Percentiles rank a stretch among this genome's conserved stretches.
Evolutionary conservation across 2,888 invertebrate species (phyloP).

Genomic region (Stratiomys singularior): DNA sequence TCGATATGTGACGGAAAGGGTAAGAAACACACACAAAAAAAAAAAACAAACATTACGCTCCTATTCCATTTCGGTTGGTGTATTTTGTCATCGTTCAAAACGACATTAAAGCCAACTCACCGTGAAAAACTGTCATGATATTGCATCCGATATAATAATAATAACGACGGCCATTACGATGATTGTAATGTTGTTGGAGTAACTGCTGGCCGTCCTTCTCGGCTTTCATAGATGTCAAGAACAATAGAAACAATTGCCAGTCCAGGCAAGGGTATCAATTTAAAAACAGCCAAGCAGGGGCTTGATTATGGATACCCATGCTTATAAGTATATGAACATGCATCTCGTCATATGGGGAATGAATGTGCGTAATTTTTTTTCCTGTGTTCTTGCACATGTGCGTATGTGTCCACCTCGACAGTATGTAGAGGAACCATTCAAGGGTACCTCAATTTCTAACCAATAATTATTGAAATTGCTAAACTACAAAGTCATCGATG

Average conservation of each 20-base stretch:
- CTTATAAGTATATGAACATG: background rate
- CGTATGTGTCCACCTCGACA: background rate
- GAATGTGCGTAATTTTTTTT: background rate
- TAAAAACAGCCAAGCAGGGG: slow-evolving; percentile 6
- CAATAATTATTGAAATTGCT: slow-evolving; percentile 32
- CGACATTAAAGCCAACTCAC: slow-evolving; percentile 39
- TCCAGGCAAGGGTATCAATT: slow-evolving; percentile 31
- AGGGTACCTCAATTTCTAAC: slow-evolving; percentile 28
- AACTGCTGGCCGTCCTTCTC: slow-evolving; percentile 20
- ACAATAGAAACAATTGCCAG: slow-evolving; percentile 31
- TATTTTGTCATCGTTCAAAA: slow-evolving; percentile 26
- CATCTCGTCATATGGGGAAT: background rate
- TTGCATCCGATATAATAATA: slow-evolving; percentile 41
- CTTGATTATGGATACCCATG: background rate
- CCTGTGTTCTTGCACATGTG: background rate
- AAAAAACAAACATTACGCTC: background rate
- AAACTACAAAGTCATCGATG: background rate
- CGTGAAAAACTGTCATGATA: slow-evolving; percentile 43
- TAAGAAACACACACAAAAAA: background rate
- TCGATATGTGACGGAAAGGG: background rate
- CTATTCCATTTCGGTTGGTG: slow-evolving; percentile 18
- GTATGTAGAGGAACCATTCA: slow-evolving; percentile 22
- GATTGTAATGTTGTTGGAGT: slow-evolving; percentile 5
- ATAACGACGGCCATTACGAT: slow-evolving; percentile 29
- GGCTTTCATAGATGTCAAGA: slow-evolving; percentile 31